Evolutionary conservation across 1,140 invertebrate genomes (phyloP).

Genomic region (Heliconius himera): DNA sequence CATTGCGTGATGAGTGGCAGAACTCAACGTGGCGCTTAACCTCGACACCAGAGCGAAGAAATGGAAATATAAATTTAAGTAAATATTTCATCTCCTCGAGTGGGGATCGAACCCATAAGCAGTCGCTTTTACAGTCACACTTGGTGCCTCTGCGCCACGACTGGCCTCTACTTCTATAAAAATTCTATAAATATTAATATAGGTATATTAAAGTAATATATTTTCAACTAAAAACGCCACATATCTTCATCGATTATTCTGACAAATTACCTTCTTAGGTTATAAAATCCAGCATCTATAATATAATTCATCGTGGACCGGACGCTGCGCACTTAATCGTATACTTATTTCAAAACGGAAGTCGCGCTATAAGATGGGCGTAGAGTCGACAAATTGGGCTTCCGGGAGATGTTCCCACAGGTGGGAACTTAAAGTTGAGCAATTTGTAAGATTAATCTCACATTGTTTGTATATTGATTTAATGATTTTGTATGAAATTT

Average conservation of each 20-base stretch:
- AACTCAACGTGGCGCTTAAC: too few species aligned
- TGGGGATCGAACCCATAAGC: too few species aligned
- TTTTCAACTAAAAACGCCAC: neutral
- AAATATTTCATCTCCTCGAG: too few species aligned
- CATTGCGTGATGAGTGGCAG: too few species aligned
- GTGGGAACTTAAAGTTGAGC: neutral
- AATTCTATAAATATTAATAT: too few species aligned
- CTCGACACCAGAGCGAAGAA: too few species aligned
- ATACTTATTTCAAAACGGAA: constrained; percentile 40
- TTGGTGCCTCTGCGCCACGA: too few species aligned
- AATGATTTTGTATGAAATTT: neutral
- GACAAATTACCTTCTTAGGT: neutral
- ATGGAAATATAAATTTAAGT: too few species aligned
- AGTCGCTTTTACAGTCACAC: too few species aligned
- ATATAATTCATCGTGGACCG: neutral
- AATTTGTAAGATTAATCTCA: neutral
- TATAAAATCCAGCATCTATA: constrained; percentile 2
- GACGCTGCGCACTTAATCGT: neutral
- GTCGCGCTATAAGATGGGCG: constrained; percentile 42
- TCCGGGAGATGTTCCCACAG: constrained; percentile 38
- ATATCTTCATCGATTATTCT: neutral
- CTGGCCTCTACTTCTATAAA: too few species aligned
- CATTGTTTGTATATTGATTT: neutral
- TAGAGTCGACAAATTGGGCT: constrained; percentile 48
- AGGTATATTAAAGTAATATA: neutral